A percentile compares a stretch with the other conserved stretches of the same genome.
phyloP scores from a whole-genome alignment of 2,888 invertebrate species.

The Salpingus planirostris region DNA sequence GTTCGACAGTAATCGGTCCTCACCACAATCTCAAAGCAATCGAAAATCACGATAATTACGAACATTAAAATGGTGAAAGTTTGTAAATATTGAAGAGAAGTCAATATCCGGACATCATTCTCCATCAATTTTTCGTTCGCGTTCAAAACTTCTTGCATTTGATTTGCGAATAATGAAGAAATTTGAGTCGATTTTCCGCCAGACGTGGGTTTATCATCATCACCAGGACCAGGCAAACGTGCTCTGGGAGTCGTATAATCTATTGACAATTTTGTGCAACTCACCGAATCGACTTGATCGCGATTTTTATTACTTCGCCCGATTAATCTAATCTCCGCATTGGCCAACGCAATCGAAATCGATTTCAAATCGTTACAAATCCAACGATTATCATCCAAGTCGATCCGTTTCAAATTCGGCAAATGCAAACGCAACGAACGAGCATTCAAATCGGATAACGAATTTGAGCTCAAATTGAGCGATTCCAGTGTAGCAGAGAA shows the following conservation, averaged over 20 bases:
- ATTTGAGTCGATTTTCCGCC: no score
- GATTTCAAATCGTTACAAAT: slow-evolving; percentile 20
- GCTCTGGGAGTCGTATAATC: no score
- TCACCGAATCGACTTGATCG: no score
- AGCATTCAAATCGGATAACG: slow-evolving; percentile 20
- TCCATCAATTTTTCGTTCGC: slow-evolving; percentile 3
- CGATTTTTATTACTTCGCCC: no score
- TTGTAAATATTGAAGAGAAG: slow-evolving; percentile 1
- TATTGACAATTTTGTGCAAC: no score
- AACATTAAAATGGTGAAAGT: slow-evolving; percentile 2
- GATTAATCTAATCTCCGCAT: no score
- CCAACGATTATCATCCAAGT: slow-evolving; percentile 25
- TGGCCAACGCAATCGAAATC: no score
- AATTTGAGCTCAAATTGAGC: slow-evolving; percentile 25
- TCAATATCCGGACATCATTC: slow-evolving; percentile 9
- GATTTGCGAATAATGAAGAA: no score
- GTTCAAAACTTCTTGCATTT: slow-evolving; percentile 1
- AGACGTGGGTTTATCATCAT: no score
- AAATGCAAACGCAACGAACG: slow-evolving; percentile 15
- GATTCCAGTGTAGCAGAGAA: slow-evolving; percentile 18
- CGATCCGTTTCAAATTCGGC: slow-evolving; percentile 17
- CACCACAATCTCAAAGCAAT: not conserved
- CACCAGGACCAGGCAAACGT: no score
- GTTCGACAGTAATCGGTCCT: not conserved
- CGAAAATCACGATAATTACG: not conserved